phyloP scores from a whole-genome alignment of 2,113 vertebrate genomes.

The Cygnus atratus region DNA sequence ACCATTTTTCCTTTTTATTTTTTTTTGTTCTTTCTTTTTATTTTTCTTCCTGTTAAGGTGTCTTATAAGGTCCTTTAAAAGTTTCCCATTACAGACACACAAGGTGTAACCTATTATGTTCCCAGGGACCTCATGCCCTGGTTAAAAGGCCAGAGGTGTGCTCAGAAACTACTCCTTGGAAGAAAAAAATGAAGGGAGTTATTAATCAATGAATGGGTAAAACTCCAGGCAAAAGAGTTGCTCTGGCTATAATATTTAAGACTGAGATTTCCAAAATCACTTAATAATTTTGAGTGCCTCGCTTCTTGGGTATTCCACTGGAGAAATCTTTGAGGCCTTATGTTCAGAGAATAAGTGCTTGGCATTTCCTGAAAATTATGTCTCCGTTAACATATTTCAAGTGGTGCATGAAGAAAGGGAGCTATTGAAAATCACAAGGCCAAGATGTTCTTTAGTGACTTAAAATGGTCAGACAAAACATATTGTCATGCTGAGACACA shows the following conservation, averaged over 20 bases:
- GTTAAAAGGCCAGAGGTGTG: background rate
- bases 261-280: background rate
- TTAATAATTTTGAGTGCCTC: background rate
- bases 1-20: background rate
- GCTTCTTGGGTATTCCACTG: background rate
- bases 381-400: constrained; percentile 41
- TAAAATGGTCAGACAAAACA: constrained; percentile 33
- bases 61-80: background rate
- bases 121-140: background rate
- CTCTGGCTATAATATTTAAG: background rate
- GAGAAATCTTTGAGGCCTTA: background rate
- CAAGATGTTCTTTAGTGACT: constrained; percentile 16
- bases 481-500: background rate
- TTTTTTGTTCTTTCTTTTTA: background rate
- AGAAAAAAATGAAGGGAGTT: background rate
- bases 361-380: constrained; percentile 34
- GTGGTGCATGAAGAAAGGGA: constrained; percentile 39
- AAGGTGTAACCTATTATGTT: background rate
- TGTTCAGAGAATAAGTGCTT: background rate
- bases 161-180: background rate
- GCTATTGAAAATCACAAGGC: constrained; percentile 13
- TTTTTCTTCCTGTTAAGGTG: background rate
- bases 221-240: background rate
- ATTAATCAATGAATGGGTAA: background rate
- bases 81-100: background rate